These are phyloP conservation scores for Hybognathus amarus DNA, from an alignment of 2,797 vertebrate genomes.

Conservation along the genomic window DNA sequence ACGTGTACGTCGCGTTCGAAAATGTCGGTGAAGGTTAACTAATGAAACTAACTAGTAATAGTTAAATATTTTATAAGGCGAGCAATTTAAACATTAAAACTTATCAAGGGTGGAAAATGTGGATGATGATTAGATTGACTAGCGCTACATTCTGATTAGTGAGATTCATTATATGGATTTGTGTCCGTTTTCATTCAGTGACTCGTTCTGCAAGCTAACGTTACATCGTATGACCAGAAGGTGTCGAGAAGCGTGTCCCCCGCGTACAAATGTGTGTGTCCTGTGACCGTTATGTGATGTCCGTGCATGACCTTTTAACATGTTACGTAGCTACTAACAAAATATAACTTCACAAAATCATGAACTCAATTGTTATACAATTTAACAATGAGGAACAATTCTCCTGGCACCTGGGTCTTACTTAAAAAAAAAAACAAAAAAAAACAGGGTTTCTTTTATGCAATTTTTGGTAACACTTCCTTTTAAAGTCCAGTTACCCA, in stretches of 20 bases:
- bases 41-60: background rate
- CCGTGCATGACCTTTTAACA: no score
- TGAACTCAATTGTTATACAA: no score
- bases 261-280: no score
- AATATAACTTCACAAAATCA: background rate
- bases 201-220: background rate
- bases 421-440: no score
- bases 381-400: background rate
- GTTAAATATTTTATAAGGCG: background rate
- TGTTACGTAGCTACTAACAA: background rate
- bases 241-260: background rate
- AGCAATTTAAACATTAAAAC: background rate
- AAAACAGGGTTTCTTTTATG: background rate
- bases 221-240: background rate
- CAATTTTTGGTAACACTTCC: no score
- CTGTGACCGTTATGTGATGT: no score
- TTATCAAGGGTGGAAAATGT: background rate
- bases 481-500: no score
- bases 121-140: background rate
- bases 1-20: background rate
- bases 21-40: background rate
- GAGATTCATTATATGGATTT: background rate
- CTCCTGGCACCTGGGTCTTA: background rate
- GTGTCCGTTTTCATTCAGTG: no score
- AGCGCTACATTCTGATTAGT: background rate